Conservation (phyloP, 2,888 invertebrate species). For the Anagyrus pseudococci region DNA sequence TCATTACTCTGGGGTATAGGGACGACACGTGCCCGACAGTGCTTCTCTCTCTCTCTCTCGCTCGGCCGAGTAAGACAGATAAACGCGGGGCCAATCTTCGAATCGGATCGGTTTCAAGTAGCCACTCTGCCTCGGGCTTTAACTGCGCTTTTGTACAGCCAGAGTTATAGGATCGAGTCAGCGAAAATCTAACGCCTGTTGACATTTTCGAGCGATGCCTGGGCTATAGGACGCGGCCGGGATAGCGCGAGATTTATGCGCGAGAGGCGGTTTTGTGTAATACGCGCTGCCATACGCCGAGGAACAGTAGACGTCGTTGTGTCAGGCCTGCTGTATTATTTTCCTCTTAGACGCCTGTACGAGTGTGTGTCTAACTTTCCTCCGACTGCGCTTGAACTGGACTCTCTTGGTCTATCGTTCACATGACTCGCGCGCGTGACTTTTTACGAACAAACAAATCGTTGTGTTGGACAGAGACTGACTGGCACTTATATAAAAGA, state of each 20-base stretch:
- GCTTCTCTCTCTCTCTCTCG: neutral
- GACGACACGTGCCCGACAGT: constrained; percentile 41
- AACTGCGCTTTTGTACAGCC: constrained; percentile 16
- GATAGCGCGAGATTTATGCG: constrained; percentile 12
- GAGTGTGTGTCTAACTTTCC: neutral
- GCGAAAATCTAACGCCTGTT: constrained; percentile 40
- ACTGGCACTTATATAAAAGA: neutral
- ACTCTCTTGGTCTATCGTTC: too few relatives aligned
- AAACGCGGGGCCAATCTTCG: constrained; percentile 41
- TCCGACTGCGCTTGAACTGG: too few relatives aligned
- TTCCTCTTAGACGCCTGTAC: neutral
- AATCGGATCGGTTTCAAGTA: constrained; percentile 40
- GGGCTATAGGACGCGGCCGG: neutral
- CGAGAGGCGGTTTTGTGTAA: constrained; percentile 1
- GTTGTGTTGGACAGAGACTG: neutral
- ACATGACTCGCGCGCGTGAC: neutral
- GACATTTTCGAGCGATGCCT: constrained; percentile 22
- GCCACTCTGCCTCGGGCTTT: constrained; percentile 21
- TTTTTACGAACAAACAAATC: constrained; percentile 1
- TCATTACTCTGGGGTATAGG: constrained; percentile 41
- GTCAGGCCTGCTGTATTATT: neutral
- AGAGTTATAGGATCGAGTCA: constrained; percentile 14
- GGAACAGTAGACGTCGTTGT: constrained; percentile 16
- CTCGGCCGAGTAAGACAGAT: constrained; percentile 37
- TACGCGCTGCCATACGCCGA: neutral